Percentiles rank a stretch among this genome's conserved stretches.
These are phyloP conservation scores for Yponomeuta evonymella DNA, from an alignment of 2,888 invertebrate genomes.

Conservation along the genomic window DNA sequence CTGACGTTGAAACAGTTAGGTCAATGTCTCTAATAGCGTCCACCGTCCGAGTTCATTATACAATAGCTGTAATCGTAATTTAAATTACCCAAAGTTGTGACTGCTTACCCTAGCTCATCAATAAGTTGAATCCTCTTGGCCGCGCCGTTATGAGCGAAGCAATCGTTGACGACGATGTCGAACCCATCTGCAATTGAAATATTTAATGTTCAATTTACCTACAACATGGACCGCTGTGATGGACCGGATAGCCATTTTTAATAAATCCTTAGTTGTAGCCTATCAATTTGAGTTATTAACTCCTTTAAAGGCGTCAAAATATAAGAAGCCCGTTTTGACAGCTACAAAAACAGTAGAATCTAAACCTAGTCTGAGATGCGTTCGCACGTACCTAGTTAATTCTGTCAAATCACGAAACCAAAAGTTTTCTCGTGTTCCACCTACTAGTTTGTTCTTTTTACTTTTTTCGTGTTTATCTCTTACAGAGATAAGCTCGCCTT, in stretches of 20 bases:
- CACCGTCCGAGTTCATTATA: neutral
- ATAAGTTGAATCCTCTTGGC: slow-evolving; percentile 93
- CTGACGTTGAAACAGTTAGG: neutral
- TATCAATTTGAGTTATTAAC: too few relatives aligned
- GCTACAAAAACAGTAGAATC: too few relatives aligned
- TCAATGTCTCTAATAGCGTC: neutral
- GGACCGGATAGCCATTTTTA: neutral
- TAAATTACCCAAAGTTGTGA: neutral
- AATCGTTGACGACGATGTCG: slow-evolving; percentile 95
- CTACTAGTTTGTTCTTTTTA: too few relatives aligned
- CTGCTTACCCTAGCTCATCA: slow-evolving; percentile 88
- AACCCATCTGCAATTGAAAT: slow-evolving; percentile 84
- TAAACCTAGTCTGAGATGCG: too few relatives aligned
- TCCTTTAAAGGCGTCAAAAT: too few relatives aligned
- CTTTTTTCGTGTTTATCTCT: too few relatives aligned
- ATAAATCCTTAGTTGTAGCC: too few relatives aligned
- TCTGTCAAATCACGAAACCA: too few relatives aligned
- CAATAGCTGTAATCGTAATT: neutral
- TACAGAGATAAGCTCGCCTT: too few relatives aligned
- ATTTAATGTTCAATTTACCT: neutral
- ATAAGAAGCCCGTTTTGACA: too few relatives aligned
- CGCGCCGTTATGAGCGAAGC: slow-evolving; percentile 95
- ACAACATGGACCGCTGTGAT: neutral
- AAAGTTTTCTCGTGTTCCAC: too few relatives aligned
- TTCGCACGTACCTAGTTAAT: too few relatives aligned